Evolutionary conservation across 2,797 vertebrate genomes (phyloP), one percentile per base, ranked within the genome.

Genomic region (Selene dorsalis): DNA sequence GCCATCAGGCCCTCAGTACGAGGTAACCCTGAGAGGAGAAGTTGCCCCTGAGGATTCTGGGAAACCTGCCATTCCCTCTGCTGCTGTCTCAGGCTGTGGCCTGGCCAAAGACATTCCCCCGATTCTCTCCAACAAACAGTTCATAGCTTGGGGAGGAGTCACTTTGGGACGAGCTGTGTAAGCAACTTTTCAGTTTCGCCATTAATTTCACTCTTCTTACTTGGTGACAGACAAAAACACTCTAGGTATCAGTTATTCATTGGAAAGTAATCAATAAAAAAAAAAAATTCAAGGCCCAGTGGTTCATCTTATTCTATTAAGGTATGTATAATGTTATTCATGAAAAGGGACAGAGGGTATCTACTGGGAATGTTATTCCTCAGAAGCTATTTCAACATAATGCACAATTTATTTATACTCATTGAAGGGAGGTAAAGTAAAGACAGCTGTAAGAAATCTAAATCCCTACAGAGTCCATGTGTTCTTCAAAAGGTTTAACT

Each of bases 101-200:
- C 80, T 78, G 60, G 85, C 92, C 75, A 79, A 73, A 30, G 93
- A 96, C 59, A 86, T 96, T 65, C 96, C 96, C 6, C 95, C 95
- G 0, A 97, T 99, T 84, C 97, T 99, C 13, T 98, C 98, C 73
- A 99, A 99, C 90, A 98, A 97, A 86, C 97, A 99, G 61, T 97
- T 97, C 57, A 84, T 99, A 82, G 92, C 95, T 18, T 99, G 98
- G 98, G 98, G 97, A 90, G 97, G 97, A 8, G 95, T 99, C 61
- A 90, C 94, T 6, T 91, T 99, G 24, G 97, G 96, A 85, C 94
- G 95, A 91, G 96, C 97, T 75, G 93, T 96, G 98, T 99, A 95
- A 96, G 97, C 74, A 84, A 95, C 83, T 76, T 83, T 77, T 79
- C 43, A 30, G 1, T 66, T 77, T 83, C 76, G 72, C 26, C 22